These are phyloP conservation scores for Zaprionus gabonicus DNA, from an alignment of 1,140 invertebrate species.

Conservation along the genomic window DNA sequence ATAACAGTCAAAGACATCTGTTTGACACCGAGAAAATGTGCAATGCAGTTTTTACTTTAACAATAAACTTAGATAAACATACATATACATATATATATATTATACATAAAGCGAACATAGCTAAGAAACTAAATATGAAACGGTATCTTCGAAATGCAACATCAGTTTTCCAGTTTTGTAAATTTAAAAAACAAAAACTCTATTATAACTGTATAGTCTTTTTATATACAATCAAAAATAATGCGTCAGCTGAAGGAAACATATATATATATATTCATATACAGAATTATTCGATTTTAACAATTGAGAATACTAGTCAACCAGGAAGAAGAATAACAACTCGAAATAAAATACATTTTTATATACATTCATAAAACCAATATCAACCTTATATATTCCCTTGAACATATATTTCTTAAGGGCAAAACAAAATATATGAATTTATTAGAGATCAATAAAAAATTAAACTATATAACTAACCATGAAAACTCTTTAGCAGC, in stretches of 20 bases:
- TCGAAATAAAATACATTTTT: conserved; percentile 6
- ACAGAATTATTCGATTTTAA: conserved; percentile 48
- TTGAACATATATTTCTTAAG: conserved; percentile 5
- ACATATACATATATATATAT: conserved; percentile 33
- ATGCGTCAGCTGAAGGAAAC: neutral
- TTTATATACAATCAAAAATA: conserved; percentile 33
- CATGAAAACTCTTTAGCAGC: conserved; percentile 86
- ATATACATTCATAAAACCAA: conserved; percentile 8
- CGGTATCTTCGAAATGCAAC: conserved; percentile 49
- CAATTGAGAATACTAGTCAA: conserved; percentile 44
- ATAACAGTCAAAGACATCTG: conserved; percentile 7
- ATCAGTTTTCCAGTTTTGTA: conserved; percentile 73
- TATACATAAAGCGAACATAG: conserved; percentile 18
- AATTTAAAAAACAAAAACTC: conserved; percentile 46
- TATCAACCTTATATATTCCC: conserved; percentile 5
- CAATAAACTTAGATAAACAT: conserved; percentile 41
- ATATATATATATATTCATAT: conserved; percentile 33
- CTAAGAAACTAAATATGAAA: conserved; percentile 43
- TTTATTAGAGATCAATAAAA: conserved; percentile 46
- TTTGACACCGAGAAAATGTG: conserved; percentile 62
- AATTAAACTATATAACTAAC: conserved; percentile 9
- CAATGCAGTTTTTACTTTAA: conserved; percentile 82
- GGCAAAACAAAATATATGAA: conserved; percentile 35
- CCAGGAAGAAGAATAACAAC: neutral
- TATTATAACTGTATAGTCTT: conserved; percentile 37